phyloP scores from a whole-genome alignment of 1,140 invertebrate species.

The Papilio polytes region DNA sequence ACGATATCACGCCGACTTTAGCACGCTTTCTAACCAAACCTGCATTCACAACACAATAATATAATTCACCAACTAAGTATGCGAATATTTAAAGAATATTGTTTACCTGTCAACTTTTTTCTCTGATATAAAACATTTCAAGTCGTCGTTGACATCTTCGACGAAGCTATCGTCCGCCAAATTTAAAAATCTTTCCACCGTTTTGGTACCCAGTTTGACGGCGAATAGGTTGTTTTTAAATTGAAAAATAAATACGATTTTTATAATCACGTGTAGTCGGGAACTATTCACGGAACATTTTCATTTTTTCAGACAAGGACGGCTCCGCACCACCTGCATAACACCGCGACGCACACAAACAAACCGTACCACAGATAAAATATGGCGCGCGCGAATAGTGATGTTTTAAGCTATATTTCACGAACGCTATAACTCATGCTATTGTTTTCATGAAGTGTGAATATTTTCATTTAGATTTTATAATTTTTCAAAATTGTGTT shows the following conservation, averaged over 20 bases:
- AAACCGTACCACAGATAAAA: conserved; percentile 44
- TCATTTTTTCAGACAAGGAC: conserved; percentile 64
- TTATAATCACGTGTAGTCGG: conserved; percentile 66
- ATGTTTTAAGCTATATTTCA: conserved; percentile 19
- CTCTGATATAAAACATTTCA: conserved; percentile 79
- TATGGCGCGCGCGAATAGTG: conserved; percentile 32
- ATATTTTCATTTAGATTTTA: background rate
- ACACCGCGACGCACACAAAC: conserved; percentile 42
- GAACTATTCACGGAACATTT: conserved; percentile 76
- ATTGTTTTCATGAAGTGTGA: background rate
- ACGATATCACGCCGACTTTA: conserved; percentile 24
- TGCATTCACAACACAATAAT: conserved; percentile 21
- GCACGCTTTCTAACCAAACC: conserved; percentile 30
- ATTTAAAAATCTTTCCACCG: conserved; percentile 76
- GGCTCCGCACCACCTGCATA: conserved; percentile 34
- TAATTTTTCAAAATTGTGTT: background rate
- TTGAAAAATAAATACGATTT: conserved; percentile 66
- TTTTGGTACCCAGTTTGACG: conserved; percentile 84
- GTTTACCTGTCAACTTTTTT: conserved; percentile 82
- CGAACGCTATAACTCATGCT: conserved; percentile 5
- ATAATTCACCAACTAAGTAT: conserved; percentile 16
- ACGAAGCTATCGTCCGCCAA: conserved; percentile 79
- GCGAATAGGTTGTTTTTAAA: conserved; percentile 51
- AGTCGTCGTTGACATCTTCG: conserved; percentile 81
- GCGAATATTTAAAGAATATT: conserved; percentile 55